Evolutionary conservation across 2,888 invertebrate species (phyloP), one percentile per base, ranked within the genome.

Genomic region (Sinotaia quadrata): DNA sequence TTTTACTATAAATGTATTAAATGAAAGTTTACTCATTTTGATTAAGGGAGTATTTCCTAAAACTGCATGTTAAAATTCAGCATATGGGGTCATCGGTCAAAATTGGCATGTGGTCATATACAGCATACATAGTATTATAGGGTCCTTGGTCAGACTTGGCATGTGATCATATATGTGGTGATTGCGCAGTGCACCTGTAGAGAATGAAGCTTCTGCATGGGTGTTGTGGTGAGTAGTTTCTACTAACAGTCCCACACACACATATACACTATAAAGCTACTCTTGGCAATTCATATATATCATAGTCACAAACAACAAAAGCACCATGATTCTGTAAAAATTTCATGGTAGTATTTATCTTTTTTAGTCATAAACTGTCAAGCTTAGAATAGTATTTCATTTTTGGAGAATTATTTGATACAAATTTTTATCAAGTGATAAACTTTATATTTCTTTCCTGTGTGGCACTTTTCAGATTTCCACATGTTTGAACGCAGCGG

Each of bases 381-480:
- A 47, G 47, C 10, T 21, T 47, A 47, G 12, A 47, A 47, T 7
- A 8, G 21, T 47, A 21, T 7, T 7, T 7, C 47, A 41, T 2
- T 47, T 47, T 47, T 47, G 21, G 24, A 18, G 1, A n/a, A n/a
- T 47, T 47, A 47, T 21, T 21, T 8, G 24, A 7, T 47, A 47
- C 18, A 21, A 21, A 12, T 47, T 7, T 24, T 24, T 18, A 1
- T 21, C 8, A 21, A 24, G 47, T 47, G n/a, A 7, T 47, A 47
- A 47, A 47, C 47, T 47, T 47, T 2, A 21, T 47, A 47, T n/a
- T n/a, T n/a, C n/a, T n/a, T n/a, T n/a, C n/a, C n/a, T n/a, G n/a
- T 63, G 63, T 63, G 63, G 63, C 63, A 63, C 63, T 63, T 63
- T 63, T 63, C 63, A 63, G 63, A 63, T 63, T 36, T 56, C 34